Base-by-base conservation (phyloP, 2,113 vertebrate species). In the Vireo altiloquus region DNA sequence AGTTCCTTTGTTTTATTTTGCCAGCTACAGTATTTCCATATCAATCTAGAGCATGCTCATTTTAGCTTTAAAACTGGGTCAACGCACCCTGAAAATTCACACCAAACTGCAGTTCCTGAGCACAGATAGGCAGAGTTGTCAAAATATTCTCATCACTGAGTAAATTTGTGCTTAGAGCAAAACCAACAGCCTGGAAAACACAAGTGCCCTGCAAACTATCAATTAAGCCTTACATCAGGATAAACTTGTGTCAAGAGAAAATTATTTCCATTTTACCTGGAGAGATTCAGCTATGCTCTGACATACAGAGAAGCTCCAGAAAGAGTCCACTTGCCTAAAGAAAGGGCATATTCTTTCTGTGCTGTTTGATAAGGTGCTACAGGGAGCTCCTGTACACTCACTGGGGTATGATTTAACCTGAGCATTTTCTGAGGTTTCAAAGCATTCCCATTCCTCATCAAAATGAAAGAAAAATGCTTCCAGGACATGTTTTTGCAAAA, bases 111-210 rank as follows among this genome's bases (percentile, higher is more conserved):
- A 89, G 69, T 72, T 95, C 85, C 64, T 95, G 76, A 92, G 92
- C 76, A 93, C 56, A 94, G 69, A 91, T 19, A 93, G 81, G 93
- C 91, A 95, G 78, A 93, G 53, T 92, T 97, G 97, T 98, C 96
- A 98, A 97, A 98, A 97, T 97, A 95, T 95, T 97, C 95, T 98
- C 94, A 96, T 97, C 94, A 95, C 90, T 63, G 79, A 95, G 93
- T 94, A 95, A 83, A 96, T 95, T 74, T 95, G 90, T 96, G 75
- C 96, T 97, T 33, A 87, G 80, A 98, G 95, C 94, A 94, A 97
- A 97, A 97, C 82, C 76, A 97, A 92, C 94, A 96, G 94, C 94
- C 94, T 97, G 93, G 85, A 97, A 98, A 97, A 94, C 76, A 90
- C 81, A 77, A 97, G 89, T 61, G 80, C 64, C 82, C 96, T 95